Conservation (phyloP, 2,113 vertebrate species). For the Oreocharis arfaki region DNA sequence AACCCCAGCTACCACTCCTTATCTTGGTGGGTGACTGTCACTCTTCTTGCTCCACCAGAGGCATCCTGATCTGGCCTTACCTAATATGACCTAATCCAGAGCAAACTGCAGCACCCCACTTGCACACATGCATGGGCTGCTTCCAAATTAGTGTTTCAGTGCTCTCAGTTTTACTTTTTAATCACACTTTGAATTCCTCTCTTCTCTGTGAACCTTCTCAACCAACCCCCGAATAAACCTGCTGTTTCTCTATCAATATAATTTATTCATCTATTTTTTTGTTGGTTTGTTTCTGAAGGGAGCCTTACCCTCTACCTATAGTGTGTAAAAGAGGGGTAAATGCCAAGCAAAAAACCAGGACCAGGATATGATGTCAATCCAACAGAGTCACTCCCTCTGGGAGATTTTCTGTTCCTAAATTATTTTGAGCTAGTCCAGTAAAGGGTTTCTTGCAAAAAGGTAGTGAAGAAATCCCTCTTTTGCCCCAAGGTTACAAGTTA, state of each 20-base stretch:
- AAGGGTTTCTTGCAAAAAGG: neutral
- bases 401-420: neutral
- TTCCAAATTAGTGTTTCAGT: neutral
- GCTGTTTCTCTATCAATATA: neutral
- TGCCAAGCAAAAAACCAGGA: neutral
- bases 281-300: neutral
- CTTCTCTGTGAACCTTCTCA: neutral
- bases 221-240: neutral
- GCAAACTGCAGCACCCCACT: neutral
- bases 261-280: neutral
- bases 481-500: conserved; percentile 14
- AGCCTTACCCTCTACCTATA: neutral
- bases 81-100: neutral
- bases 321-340: neutral
- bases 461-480: neutral
- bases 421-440: neutral
- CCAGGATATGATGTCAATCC: neutral
- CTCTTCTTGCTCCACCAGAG: neutral
- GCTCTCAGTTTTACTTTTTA: neutral
- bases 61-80: neutral
- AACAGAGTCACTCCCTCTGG: neutral
- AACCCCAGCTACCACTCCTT: neutral
- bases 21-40: neutral
- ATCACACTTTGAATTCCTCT: neutral
- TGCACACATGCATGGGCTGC: rapidly evolving